Evolutionary conservation across 37 sponge, comb jelly and placozoan genomes (phyloP), one percentile per base, ranked within the genome.

Genomic region (Cladorhizidae sp.): DNA sequence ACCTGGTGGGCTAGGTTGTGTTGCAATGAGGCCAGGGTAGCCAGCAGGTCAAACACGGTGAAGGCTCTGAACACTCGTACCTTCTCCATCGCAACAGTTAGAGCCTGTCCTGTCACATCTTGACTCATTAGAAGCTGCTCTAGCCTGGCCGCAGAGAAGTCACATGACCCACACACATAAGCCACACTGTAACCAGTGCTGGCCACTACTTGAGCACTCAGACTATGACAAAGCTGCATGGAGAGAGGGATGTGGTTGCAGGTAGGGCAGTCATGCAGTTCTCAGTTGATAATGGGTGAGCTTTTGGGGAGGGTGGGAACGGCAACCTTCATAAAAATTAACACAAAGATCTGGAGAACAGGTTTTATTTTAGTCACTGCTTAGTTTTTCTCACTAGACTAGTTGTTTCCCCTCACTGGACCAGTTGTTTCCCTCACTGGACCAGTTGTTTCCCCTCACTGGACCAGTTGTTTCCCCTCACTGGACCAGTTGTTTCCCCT

Each of bases 31-130:
- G 57, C 43, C 17, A 88, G 6, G 39, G 72, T 33, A 32, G 77
- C 20, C 43, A 88, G 32, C 41, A 83, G 58, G 25, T 88, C 79
- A 83, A 78, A 73, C 58, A 76, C 7, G 43, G 87, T 29, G 93
- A 89, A 61, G 37, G 81, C 22, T 22, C 32, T 54, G 67, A 51
- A 76, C 21, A 84, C 71, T 21, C 40, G 52, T 3, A 85, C 23
- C 15, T 81, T 90, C 40, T 72, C 79, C 80, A 80, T 49, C 9
- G 72, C 26, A 18, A 40, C 55, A 61, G 58, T 7, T n/a, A 25
- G 5, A 15, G 22, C 45, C 59, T 49, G 37, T 45, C 72, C 40
- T 11, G 21, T 73, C 42, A 52, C 15, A 3, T 28, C 45, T 33
- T 29, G 63, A 38, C 41, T 20, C 25, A 41, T 28, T 39, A 81